Evolutionary conservation across 2,797 vertebrate genomes (phyloP).

Genomic region (Schizothorax lantsangensis): DNA sequence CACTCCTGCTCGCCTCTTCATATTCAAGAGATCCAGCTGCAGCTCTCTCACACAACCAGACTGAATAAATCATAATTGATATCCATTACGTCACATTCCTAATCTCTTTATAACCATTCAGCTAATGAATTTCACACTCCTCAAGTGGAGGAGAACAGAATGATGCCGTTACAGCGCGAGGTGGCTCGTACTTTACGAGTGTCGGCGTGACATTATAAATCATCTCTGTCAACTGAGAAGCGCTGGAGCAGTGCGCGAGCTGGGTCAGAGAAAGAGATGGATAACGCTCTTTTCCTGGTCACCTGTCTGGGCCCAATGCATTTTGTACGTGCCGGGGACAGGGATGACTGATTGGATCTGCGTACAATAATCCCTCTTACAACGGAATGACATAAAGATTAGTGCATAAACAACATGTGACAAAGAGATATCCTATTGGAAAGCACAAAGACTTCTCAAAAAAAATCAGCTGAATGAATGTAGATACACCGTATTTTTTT

Average conservation of each 20-base stretch:
- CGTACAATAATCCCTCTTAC: not conserved
- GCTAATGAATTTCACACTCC: conserved; percentile 60
- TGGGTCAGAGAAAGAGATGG: conserved; percentile 50
- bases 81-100: conserved; percentile 60
- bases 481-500: not conserved
- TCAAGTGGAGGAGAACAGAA: conserved; percentile 59
- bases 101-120: conserved; percentile 62
- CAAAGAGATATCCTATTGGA: not conserved
- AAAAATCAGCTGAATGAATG: not conserved
- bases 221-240: conserved; percentile 70
- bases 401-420: not conserved
- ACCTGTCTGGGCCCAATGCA: conserved; percentile 33
- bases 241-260: conserved; percentile 62
- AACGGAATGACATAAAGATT: not conserved
- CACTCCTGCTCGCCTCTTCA: conserved; percentile 41
- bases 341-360: conserved; percentile 14
- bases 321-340: not conserved
- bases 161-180: conserved; percentile 10
- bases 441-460: not conserved
- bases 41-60: conserved; percentile 30
- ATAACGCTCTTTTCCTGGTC: conserved; percentile 62
- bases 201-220: conserved; percentile 76
- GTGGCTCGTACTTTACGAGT: conserved; percentile 69
- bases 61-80: conserved; percentile 61
- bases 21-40: conserved; percentile 57